phyloP scores from a whole-genome alignment of 2,888 invertebrate species.

The Iselma pallidipennis region DNA sequence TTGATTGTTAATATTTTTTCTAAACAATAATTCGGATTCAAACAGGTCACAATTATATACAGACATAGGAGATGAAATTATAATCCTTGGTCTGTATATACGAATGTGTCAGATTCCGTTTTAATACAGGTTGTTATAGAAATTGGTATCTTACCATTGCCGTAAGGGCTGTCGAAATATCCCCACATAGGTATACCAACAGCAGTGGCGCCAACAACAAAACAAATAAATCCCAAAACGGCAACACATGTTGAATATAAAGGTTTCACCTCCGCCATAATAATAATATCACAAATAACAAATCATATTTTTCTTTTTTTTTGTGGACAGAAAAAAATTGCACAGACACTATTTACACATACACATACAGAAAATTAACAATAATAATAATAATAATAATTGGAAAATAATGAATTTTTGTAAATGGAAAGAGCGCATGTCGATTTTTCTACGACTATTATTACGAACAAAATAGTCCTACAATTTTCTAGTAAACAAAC shows the following conservation, averaged over 20 bases:
- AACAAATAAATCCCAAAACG: conserved; percentile 74
- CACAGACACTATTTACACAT: conserved; percentile 23
- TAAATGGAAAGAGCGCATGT: conserved; percentile 26
- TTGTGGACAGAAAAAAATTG: conserved; percentile 8
- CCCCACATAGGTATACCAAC: conserved; percentile 88
- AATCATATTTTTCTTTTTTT: conserved; percentile 33
- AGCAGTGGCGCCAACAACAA: conserved; percentile 80
- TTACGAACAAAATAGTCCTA: conserved; percentile 26
- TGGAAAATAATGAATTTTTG: neutral
- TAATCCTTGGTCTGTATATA: neutral
- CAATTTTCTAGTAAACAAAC: conserved; percentile 32
- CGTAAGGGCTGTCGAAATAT: conserved; percentile 74
- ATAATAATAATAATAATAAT: neutral
- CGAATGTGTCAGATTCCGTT: neutral
- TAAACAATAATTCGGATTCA: too few species aligned
- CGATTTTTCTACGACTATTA: conserved; percentile 26
- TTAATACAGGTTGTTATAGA: too few species aligned
- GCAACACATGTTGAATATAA: conserved; percentile 72
- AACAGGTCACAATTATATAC: neutral
- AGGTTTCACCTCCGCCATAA: conserved; percentile 68
- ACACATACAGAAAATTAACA: conserved; percentile 18
- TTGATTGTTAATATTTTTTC: neutral
- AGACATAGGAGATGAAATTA: neutral
- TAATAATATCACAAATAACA: conserved; percentile 43
- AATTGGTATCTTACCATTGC: conserved; percentile 50